These are phyloP conservation scores for Urosaurus nigricauda DNA, from an alignment of 2,797 vertebrate species.

Conservation along the genomic window DNA sequence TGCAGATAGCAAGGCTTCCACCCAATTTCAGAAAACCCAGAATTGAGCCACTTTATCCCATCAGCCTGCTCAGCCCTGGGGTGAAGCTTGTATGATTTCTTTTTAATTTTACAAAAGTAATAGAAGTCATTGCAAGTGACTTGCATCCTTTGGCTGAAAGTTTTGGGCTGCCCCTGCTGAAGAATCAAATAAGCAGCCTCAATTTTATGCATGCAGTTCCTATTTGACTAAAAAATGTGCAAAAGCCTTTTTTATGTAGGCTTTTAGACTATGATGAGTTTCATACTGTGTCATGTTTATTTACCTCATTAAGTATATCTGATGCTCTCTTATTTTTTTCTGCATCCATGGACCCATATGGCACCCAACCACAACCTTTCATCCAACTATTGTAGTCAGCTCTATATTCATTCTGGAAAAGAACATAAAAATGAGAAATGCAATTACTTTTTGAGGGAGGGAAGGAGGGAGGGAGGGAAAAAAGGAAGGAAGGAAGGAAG, in stretches of 20 bases:
- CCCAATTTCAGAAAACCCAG: no score
- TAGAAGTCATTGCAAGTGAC: not conserved
- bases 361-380: constrained; percentile 89
- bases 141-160: not conserved
- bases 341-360: constrained; percentile 88
- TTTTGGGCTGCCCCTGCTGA: not conserved
- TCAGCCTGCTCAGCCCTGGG: no score
- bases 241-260: not conserved
- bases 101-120: not conserved
- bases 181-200: not conserved
- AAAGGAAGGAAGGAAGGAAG: no score
- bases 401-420: constrained; percentile 89
- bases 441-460: not conserved
- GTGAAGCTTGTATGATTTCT: not conserved
- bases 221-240: not conserved
- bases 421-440: constrained; percentile 22
- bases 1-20: no score
- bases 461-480: no score
- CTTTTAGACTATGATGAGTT: not conserved
- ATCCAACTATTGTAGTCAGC: constrained; percentile 89
- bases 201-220: not conserved
- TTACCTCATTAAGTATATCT: constrained; percentile 89
- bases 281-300: not conserved
- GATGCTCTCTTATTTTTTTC: constrained; percentile 88
- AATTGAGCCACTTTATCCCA: no score